These are phyloP conservation scores for Epirrhoe alternata DNA, from an alignment of 2,888 invertebrate genomes.

Conservation along the genomic window DNA sequence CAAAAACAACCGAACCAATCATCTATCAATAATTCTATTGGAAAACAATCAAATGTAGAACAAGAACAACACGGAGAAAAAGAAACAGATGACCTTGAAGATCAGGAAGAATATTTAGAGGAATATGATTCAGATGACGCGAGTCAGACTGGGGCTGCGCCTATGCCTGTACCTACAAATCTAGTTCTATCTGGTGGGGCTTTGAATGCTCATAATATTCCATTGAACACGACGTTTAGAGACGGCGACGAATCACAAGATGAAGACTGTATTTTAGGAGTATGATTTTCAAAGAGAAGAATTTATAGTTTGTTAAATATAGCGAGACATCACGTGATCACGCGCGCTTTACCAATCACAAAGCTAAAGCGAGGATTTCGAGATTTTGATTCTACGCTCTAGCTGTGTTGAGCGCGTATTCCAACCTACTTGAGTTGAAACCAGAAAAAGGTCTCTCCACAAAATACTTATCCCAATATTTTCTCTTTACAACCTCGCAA, in stretches of 20 bases:
- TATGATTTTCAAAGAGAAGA: conserved; percentile 24
- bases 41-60: neutral
- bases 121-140: conserved; percentile 15
- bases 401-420: no score
- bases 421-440: no score
- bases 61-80: neutral
- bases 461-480: no score
- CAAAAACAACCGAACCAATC: neutral
- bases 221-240: conserved; percentile 15
- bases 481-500: no score
- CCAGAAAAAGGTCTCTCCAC: no score
- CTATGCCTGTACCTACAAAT: conserved; percentile 20
- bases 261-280: conserved; percentile 56
- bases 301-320: neutral
- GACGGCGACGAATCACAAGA: conserved; percentile 41
- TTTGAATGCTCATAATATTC: conserved; percentile 21
- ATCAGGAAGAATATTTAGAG: conserved; percentile 6
- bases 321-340: no score
- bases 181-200: conserved; percentile 34
- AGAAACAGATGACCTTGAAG: neutral
- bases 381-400: no score
- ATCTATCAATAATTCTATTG: neutral
- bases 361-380: no score
- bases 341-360: no score
- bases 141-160: neutral